Conservation (phyloP, 2,797 vertebrate genomes). For the Tokudaia muenninki region DNA sequence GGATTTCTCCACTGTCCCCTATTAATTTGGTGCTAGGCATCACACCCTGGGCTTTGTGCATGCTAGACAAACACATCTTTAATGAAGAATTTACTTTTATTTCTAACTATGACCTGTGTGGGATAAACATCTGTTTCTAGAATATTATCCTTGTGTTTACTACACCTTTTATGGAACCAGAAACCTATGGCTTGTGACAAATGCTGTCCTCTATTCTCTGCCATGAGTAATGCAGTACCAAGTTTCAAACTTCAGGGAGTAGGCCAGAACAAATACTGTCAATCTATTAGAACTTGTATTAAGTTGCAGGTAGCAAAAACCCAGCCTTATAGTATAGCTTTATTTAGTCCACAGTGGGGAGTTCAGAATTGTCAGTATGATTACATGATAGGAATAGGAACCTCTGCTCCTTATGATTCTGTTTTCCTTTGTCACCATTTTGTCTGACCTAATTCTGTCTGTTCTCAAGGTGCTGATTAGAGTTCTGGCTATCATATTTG, state of each 20-base stretch:
- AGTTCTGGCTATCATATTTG: background rate
- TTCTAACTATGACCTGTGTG: background rate
- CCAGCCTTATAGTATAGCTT: constrained; percentile 1
- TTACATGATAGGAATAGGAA: background rate
- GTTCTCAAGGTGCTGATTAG: constrained; percentile 19
- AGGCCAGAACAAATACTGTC: background rate
- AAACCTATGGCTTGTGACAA: background rate
- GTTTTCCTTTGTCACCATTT: constrained; percentile 39
- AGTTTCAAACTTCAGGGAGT: constrained; percentile 48
- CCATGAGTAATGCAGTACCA: constrained; percentile 30
- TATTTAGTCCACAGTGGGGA: constrained; percentile 39
- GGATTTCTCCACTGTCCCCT: background rate
- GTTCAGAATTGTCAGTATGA: background rate
- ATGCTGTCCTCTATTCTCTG: constrained; percentile 15
- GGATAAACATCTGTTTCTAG: background rate
- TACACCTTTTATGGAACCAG: background rate
- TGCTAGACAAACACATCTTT: background rate
- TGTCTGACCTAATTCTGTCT: background rate
- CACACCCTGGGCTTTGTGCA: background rate
- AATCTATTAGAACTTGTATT: constrained; percentile 14
- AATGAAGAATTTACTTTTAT: constrained; percentile 23
- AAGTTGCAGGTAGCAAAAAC: constrained; percentile 23
- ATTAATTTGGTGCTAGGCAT: background rate
- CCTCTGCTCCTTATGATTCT: background rate
- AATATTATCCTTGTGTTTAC: constrained; percentile 28